phyloP scores from a whole-genome alignment of 1,140 invertebrate genomes.

The Drosophila miranda region DNA sequence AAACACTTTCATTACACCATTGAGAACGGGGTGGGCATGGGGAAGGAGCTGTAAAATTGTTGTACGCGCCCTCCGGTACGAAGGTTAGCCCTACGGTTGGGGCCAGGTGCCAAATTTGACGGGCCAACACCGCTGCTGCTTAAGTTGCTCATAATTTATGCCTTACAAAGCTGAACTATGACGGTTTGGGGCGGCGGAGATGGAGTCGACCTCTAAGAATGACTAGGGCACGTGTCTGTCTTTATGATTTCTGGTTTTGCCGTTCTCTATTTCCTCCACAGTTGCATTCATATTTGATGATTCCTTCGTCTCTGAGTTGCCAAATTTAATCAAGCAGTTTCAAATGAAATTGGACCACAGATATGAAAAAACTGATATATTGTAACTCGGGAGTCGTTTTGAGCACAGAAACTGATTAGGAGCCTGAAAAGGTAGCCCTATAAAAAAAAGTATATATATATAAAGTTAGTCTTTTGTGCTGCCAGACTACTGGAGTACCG shows the following conservation, averaged over 20 bases:
- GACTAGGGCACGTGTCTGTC: constrained; percentile 59
- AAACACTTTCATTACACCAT: constrained; percentile 63
- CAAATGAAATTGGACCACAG: constrained; percentile 2
- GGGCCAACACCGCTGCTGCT: constrained; percentile 16
- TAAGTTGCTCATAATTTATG: constrained; percentile 63
- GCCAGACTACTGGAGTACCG: no score
- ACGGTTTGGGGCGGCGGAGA: not conserved
- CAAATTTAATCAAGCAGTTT: constrained; percentile 63
- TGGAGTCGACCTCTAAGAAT: no score
- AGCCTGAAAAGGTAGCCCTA: no score
- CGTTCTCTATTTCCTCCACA: not conserved
- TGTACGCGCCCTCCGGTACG: constrained; percentile 50
- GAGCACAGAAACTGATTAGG: not conserved
- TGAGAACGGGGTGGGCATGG: not conserved
- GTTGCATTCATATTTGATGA: constrained; percentile 66
- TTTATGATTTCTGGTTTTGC: constrained; percentile 55
- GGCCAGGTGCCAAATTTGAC: constrained; percentile 68
- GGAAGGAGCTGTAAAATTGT: constrained; percentile 35
- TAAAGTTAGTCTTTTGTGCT: no score
- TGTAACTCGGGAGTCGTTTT: constrained; percentile 1
- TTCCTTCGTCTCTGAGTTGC: constrained; percentile 1
- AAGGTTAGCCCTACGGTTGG: constrained; percentile 49
- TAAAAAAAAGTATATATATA: not conserved
- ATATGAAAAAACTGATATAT: constrained; percentile 7
- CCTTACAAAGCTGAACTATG: constrained; percentile 24